Conservation (phyloP, 1,140 invertebrate species). For the Drosophila bipectinata region DNA sequence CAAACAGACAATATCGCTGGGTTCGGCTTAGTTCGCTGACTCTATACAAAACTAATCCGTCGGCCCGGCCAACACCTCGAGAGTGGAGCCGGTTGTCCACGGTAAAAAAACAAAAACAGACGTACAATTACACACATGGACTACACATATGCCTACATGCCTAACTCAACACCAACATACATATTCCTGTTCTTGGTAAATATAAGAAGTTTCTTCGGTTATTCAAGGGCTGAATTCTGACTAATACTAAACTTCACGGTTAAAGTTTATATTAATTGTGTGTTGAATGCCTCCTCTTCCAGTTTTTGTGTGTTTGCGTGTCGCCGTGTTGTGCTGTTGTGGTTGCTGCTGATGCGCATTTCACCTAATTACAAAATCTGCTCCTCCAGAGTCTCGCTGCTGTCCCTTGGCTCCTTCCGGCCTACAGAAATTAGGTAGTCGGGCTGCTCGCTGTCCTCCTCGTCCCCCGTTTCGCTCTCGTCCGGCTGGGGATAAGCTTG, state of each 20-base stretch:
- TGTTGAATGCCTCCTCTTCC: slow-evolving; percentile 31
- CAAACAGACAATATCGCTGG: slow-evolving; percentile 5
- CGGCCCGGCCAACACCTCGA: neutral
- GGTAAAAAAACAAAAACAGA: slow-evolving; percentile 23
- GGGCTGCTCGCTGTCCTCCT: slow-evolving; percentile 61
- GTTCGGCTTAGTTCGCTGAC: slow-evolving; percentile 13
- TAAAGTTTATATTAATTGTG: slow-evolving; percentile 71
- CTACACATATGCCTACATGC: slow-evolving; percentile 72
- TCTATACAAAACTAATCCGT: slow-evolving; percentile 7
- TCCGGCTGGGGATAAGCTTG: slow-evolving; percentile 20
- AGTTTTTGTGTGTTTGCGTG: slow-evolving; percentile 12
- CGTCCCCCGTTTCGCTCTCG: slow-evolving; percentile 22
- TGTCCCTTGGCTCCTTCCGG: slow-evolving; percentile 30
- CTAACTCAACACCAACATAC: slow-evolving; percentile 72
- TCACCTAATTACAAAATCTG: slow-evolving; percentile 80
- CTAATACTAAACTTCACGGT: slow-evolving; percentile 77
- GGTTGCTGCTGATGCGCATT: slow-evolving; percentile 63
- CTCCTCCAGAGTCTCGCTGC: slow-evolving; percentile 56
- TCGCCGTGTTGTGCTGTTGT: slow-evolving; percentile 40
- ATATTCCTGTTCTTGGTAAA: slow-evolving; percentile 49
- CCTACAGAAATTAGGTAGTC: slow-evolving; percentile 73
- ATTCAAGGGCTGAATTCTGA: slow-evolving; percentile 43
- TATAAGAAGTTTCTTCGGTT: slow-evolving; percentile 40
- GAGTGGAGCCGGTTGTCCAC: slow-evolving; percentile 3
- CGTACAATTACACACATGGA: slow-evolving; percentile 66